Evolutionary conservation across 1,140 invertebrate genomes (phyloP).

Genomic region (Drosophila simulans): DNA sequence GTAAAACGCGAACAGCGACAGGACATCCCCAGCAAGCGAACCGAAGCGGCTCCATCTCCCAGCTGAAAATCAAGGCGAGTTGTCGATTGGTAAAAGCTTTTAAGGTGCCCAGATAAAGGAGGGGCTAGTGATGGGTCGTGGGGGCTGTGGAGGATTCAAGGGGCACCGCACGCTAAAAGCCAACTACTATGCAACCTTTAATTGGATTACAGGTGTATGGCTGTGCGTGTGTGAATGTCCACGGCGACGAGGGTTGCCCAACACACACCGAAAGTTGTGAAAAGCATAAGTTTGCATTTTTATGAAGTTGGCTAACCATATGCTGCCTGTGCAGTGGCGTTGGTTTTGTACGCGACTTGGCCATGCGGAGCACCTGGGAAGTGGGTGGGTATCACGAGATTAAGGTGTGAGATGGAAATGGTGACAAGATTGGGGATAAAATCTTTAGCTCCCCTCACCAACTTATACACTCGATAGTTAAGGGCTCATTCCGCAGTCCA

Average conservation of each 20-base stretch:
- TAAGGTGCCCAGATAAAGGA: slow-evolving; percentile 70
- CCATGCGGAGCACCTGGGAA: slow-evolving; percentile 1
- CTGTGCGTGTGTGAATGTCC: slow-evolving; percentile 46
- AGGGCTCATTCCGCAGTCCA: slow-evolving; percentile 34
- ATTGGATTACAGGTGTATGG: slow-evolving; percentile 80
- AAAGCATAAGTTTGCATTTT: slow-evolving; percentile 83
- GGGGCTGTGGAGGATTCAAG: slow-evolving; percentile 17
- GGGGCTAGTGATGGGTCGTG: slow-evolving; percentile 1
- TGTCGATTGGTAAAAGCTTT: slow-evolving; percentile 83
- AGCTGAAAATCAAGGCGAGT: slow-evolving; percentile 79
- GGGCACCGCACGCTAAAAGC: slow-evolving; percentile 74
- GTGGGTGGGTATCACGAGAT: slow-evolving; percentile 4
- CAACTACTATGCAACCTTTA: slow-evolving; percentile 81
- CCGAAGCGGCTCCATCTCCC: slow-evolving; percentile 31
- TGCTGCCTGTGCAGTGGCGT: slow-evolving; percentile 25
- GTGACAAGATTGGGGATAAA: slow-evolving; percentile 7
- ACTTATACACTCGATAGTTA: not conserved
- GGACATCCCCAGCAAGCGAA: slow-evolving; percentile 25
- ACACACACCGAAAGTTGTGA: slow-evolving; percentile 65
- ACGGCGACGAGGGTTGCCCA: slow-evolving; percentile 40
- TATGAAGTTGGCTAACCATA: slow-evolving; percentile 75
- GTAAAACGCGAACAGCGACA: slow-evolving; percentile 73
- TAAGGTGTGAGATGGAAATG: slow-evolving; percentile 9
- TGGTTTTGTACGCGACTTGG: not conserved
- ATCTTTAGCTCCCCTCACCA: not conserved